Evolutionary conservation across 2,888 invertebrate genomes (phyloP).

Genomic region (Agrenia bidenticulata): DNA sequence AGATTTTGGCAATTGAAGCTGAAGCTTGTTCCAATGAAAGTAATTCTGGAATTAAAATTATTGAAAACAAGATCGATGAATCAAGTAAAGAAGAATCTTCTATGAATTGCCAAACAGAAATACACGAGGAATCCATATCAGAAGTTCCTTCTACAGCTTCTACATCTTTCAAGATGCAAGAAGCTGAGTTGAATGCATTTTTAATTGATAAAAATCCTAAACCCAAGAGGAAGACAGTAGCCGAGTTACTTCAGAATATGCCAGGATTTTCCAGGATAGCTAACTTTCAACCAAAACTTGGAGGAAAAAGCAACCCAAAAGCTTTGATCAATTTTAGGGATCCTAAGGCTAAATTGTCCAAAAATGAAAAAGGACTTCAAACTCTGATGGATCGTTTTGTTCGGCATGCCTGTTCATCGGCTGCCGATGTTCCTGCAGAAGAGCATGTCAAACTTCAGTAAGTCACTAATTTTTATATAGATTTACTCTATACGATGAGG

Average conservation of each 20-base stretch:
- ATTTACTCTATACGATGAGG: background rate
- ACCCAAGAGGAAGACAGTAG: conserved; percentile 34
- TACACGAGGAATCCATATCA: too few species aligned
- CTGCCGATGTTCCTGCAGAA: conserved; percentile 60
- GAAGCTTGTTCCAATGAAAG: too few species aligned
- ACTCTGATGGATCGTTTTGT: conserved; percentile 71
- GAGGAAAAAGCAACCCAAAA: conserved; percentile 59
- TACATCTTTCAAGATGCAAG: conserved; percentile 3
- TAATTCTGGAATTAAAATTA: too few species aligned
- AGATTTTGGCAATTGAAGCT: too few species aligned
- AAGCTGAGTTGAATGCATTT: conserved; percentile 35
- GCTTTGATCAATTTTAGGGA: conserved; percentile 63
- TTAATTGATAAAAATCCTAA: conserved; percentile 37
- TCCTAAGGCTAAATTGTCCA: conserved; percentile 56
- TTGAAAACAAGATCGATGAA: too few species aligned
- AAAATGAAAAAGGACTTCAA: conserved; percentile 61
- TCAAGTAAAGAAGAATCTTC: too few species aligned
- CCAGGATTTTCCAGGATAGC: conserved; percentile 38
- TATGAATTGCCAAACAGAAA: too few species aligned
- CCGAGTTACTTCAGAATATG: conserved; percentile 38
- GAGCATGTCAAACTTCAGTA: conserved; percentile 62
- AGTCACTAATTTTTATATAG: conserved; percentile 57
- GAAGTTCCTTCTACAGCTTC: background rate
- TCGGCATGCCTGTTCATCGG: conserved; percentile 63
- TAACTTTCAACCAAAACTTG: conserved; percentile 60